Evolutionary conservation across 2,797 vertebrate genomes (phyloP).

Genomic region (Aphelocoma californica): DNA sequence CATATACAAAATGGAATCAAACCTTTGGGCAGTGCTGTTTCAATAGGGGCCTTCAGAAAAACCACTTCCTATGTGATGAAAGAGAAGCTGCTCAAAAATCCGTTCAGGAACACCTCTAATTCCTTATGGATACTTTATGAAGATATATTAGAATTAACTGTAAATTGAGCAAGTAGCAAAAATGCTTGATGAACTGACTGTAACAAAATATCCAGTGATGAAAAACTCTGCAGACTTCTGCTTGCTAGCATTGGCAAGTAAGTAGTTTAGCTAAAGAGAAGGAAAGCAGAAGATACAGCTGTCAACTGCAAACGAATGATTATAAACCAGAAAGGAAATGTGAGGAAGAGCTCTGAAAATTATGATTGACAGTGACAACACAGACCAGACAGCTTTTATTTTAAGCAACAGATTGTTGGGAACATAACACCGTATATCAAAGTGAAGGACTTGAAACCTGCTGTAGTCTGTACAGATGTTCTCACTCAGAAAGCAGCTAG

Average conservation of each 20-base stretch:
- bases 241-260: neutral
- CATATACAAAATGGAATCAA: neutral
- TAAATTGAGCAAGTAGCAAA: neutral
- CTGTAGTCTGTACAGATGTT: conserved; percentile 8
- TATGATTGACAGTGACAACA: neutral
- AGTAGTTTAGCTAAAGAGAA: neutral
- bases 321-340: neutral
- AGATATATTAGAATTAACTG: neutral
- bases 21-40: neutral
- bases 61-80: neutral
- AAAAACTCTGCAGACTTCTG: neutral
- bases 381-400: conserved; percentile 21
- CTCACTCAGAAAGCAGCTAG: conserved; percentile 31
- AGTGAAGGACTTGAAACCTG: neutral
- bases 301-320: neutral
- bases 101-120: neutral
- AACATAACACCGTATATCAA: neutral
- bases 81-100: neutral
- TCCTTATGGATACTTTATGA: neutral
- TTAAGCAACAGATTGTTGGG: conserved; percentile 2
- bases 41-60: neutral
- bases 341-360: neutral
- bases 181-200: neutral
- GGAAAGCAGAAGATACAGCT: neutral
- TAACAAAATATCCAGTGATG: neutral